Base-by-base conservation (phyloP, 92 coral and sea anemone genomes). In the Scolanthus callimorphus region DNA sequence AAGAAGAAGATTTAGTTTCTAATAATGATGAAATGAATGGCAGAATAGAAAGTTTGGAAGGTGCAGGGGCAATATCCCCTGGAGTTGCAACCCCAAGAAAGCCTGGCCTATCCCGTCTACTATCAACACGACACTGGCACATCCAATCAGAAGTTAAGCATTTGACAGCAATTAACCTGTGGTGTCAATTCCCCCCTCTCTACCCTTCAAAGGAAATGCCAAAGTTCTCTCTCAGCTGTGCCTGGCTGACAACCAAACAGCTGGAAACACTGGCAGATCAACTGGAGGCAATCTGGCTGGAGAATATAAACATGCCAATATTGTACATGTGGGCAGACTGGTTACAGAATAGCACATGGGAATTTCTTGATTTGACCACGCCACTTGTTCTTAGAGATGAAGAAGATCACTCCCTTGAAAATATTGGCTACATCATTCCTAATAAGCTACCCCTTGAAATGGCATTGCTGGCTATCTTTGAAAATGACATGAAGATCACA, bases 261-360 rank as follows among this genome's bases (percentile, higher is more conserved):
- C 53, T 92, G 8, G 39, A 84, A 29, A 19, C 29, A 17, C 86
- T 92, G 24, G 63, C 77, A 28, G 51, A 51, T 23, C 69, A 56
- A 51, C 73, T 92, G 50, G 75, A 62, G 25, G 25, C 52, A 15
- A 61, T 92, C 17, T 92, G 90, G 94, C 25, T 49, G 49, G 94
- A 88, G 27, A 76, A 37, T 20, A 71, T 63, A 9, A 31, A 53
- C 60, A 57, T 55, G 31, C 86, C 98, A 0, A 67, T 84, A 47
- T 73, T 88, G 17, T 92, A 80, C 55, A 62, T 91, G 1, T 92
- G 98, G 96, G 94, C 83, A 3, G 96, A 92, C 24, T 92, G 96
- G 96, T 59, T 92, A 46, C 90, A 84, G 59, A 80, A 74, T 48
- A 57, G 81, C 13, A 66, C 80, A 0, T 72, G 82, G 51, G 88